Base-by-base conservation (phyloP, 2,113 vertebrate species). In the Macquaria australasica region DNA sequence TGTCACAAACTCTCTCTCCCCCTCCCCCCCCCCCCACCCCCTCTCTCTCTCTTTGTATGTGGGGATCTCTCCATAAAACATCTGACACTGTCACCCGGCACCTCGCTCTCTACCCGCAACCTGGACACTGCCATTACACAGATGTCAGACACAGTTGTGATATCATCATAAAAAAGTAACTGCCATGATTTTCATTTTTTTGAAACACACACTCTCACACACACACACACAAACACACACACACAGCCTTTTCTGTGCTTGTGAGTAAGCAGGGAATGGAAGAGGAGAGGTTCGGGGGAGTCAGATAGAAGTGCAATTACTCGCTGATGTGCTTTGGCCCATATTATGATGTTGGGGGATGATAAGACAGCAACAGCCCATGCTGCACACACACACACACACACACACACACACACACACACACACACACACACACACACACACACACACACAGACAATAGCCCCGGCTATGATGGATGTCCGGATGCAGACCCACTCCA, bases 121-220 rank as follows among this genome's bases (percentile, higher is more conserved):
- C 88, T 85, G 91, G 91, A 88, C 84, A 48, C 76, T 73, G 81
- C 75, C 92, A 94, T 94, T 90, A 89, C 87, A 89, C 91, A 95
- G 93, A 94, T 92, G 93, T 94, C 95, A 89, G 70, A 67, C 89
- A 69, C 90, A 86, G 90, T 88, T 88, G 90, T 88, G 90, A 93
- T 91, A 91, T 92, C 92, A 91, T 92, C 90, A 87, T 93, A 90
- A 92, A 94, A 92, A 88, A 88, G 71, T 59, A 88, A 91, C 80
- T 81, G 77, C 82, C 14, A 4, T 14, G 53, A 58, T 86, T 60
- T 48, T 12, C 21, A 3, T 3, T 28, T 34, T 69, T 70, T 56
- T 25, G 3, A 12, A 23, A 12, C 53, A 8, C n/a, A 25, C 77
- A 66, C 53, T 20, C 51, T 6, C 50, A 51, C 39, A 37, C 37